Evolutionary conservation across 2,113 vertebrate genomes (phyloP).

Genomic region (Micronycteris hirsuta): DNA sequence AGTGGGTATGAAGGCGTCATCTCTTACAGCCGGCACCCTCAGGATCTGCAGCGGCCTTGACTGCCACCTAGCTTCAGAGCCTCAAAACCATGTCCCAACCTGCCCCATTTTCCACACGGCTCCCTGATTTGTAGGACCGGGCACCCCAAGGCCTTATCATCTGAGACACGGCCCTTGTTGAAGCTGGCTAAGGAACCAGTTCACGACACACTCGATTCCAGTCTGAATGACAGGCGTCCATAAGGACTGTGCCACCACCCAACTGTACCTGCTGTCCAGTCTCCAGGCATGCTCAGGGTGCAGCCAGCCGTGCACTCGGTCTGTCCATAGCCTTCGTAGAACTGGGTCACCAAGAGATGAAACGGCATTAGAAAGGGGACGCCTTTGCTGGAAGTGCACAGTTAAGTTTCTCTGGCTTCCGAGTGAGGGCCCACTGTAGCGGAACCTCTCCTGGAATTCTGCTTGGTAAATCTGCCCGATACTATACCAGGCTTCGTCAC

Average conservation of each 20-base stretch:
- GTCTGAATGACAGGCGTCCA: fast-evolving
- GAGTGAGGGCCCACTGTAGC: background rate
- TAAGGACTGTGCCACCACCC: fast-evolving
- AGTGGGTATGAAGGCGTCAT: background rate
- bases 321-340: conserved; percentile 99
- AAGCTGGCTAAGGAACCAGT: background rate
- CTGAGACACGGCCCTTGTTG: background rate
- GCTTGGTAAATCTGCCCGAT: background rate
- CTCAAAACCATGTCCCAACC: background rate
- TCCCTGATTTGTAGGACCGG: background rate
- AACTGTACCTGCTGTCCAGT: conserved; percentile 93
- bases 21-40: background rate
- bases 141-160: background rate
- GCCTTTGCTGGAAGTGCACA: background rate
- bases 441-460: background rate
- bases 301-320: conserved; percentile 97
- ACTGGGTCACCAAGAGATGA: conserved; percentile 79
- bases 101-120: fast-evolving
- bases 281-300: conserved; percentile 90
- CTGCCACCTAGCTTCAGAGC: background rate
- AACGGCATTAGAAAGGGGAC: background rate
- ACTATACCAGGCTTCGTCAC: fast-evolving
- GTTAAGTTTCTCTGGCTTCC: background rate
- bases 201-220: background rate
- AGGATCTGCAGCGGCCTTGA: background rate